Evolutionary conservation across 2,113 vertebrate genomes (phyloP).

Genomic region (Camelus dromedarius): DNA sequence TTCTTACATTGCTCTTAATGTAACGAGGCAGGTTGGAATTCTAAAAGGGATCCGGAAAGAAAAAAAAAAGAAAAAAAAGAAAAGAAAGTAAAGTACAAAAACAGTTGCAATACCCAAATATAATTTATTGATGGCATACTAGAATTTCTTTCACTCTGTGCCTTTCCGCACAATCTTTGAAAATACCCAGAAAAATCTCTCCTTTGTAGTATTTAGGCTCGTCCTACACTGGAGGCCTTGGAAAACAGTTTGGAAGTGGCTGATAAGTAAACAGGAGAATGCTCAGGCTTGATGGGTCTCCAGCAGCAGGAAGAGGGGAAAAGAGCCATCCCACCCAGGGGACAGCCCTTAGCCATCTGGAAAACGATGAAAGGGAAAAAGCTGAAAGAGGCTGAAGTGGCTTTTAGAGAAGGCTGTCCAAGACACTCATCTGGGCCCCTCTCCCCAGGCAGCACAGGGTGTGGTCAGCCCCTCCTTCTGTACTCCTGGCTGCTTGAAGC

Average conservation of each 20-base stretch:
- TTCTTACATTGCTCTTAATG: neutral
- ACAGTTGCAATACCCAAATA: neutral
- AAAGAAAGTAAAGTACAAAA: neutral
- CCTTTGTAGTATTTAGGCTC: neutral
- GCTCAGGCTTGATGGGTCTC: neutral
- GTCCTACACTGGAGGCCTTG: neutral
- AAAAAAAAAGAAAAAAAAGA: no score
- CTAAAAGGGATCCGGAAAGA: neutral
- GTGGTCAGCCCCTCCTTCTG: neutral
- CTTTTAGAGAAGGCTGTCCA: neutral
- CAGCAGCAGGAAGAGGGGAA: neutral
- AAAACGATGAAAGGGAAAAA: no score
- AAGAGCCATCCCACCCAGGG: neutral
- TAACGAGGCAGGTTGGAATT: neutral
- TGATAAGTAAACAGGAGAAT: neutral
- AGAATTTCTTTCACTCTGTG: neutral
- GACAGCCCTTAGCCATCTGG: neutral
- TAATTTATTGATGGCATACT: neutral
- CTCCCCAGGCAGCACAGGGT: neutral
- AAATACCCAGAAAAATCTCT: slow-evolving; percentile 18
- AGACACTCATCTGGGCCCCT: fast-evolving
- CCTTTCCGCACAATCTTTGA: neutral
- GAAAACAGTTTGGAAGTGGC: slow-evolving; percentile 19
- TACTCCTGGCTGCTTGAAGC: neutral
- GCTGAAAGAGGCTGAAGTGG: neutral